phyloP scores from a whole-genome alignment of 2,113 vertebrate species.

The Zosterops lateralis region DNA sequence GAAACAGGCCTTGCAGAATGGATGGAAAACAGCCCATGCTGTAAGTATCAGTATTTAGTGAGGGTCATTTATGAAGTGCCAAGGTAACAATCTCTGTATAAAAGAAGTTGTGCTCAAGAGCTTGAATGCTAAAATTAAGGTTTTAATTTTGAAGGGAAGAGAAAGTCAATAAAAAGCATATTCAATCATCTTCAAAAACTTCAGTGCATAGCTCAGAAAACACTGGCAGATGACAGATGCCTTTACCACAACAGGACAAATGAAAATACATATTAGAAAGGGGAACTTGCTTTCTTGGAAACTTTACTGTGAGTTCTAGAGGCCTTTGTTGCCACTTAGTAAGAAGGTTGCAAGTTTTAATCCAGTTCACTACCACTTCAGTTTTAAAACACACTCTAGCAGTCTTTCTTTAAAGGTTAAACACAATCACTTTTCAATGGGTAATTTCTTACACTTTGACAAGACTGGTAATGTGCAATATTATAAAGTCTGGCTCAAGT shows the following conservation, averaged over 20 bases:
- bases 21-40: background rate
- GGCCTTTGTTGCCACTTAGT: background rate
- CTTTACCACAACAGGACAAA: background rate
- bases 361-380: background rate
- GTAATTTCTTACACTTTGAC: background rate
- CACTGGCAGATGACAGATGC: background rate
- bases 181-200: background rate
- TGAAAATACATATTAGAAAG: background rate
- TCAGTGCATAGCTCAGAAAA: background rate
- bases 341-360: background rate
- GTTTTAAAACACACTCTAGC: background rate
- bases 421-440: accelerated
- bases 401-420: background rate
- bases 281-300: background rate
- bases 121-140: background rate
- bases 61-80: background rate
- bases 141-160: background rate
- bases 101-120: background rate
- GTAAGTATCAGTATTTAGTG: background rate
- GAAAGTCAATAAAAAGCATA: background rate
- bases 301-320: background rate
- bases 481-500: background rate
- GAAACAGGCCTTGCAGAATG: background rate
- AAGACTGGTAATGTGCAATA: background rate
- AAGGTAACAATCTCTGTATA: background rate